These are phyloP conservation scores for Neosilurus mollespiculum DNA, from an alignment of 2,797 vertebrate species.

Conservation along the genomic window DNA sequence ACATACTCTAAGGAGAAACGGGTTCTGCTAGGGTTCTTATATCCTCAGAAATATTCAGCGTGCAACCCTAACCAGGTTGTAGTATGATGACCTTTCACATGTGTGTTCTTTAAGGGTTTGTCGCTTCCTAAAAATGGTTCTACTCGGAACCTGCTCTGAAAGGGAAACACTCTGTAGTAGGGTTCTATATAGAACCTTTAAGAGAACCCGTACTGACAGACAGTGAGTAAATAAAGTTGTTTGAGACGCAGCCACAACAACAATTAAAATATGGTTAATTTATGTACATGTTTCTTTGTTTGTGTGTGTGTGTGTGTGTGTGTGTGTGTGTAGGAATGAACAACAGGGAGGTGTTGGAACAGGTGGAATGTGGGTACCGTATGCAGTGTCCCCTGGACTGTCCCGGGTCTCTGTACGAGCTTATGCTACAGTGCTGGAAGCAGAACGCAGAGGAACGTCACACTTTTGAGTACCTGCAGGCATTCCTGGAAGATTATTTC, in stretches of 20 bases:
- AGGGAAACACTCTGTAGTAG: not conserved
- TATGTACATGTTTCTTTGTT: not conserved
- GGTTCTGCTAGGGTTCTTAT: not conserved
- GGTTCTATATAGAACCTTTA: not conserved
- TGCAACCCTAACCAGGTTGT: not conserved
- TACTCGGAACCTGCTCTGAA: not conserved
- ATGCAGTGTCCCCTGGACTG: conserved; percentile 95
- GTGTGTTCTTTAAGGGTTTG: not conserved
- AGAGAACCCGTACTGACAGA: not conserved
- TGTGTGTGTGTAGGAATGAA: conserved; percentile 83
- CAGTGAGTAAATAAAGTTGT: not conserved
- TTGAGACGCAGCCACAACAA: not conserved
- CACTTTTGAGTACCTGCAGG: conserved; percentile 96
- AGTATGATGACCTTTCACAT: not conserved
- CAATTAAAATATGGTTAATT: not conserved
- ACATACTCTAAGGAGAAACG: not conserved
- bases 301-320: conserved; percentile 12
- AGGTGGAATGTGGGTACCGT: conserved; percentile 95
- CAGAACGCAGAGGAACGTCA: conserved; percentile 93
- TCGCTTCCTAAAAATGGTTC: not conserved
- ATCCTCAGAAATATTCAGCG: not conserved
- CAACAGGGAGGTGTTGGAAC: conserved; percentile 96
- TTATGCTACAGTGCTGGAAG: conserved; percentile 99
- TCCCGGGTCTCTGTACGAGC: conserved; percentile 92
- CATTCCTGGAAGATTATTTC: conserved; percentile 93